Evolutionary conservation across 2,113 vertebrate species (phyloP).

Genomic region (Microcebus murinus): DNA sequence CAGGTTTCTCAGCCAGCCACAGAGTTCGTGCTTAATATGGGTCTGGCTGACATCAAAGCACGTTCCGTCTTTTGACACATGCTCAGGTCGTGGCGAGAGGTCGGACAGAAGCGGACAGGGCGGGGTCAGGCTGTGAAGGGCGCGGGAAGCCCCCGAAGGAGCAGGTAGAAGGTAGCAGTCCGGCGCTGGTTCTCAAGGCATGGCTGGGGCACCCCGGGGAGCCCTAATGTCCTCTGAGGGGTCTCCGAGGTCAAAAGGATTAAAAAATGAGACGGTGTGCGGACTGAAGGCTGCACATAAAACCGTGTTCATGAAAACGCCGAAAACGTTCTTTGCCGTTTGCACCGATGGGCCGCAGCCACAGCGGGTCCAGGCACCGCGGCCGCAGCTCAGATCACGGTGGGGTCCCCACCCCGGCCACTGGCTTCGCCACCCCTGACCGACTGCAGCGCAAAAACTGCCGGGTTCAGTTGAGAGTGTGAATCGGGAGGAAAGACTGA

Average conservation of each 20-base stretch:
- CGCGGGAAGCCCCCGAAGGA: fast-evolving
- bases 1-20: neutral
- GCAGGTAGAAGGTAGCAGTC: fast-evolving
- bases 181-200: neutral
- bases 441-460: fast-evolving
- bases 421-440: neutral
- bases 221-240: no score
- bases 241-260: neutral
- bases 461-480: neutral
- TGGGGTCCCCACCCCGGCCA: neutral
- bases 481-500: fast-evolving
- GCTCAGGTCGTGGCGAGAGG: neutral
- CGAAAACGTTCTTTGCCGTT: fast-evolving
- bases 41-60: neutral
- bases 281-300: neutral
- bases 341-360: no score
- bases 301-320: fast-evolving
- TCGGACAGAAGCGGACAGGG: neutral
- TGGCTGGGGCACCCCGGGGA: neutral
- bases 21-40: fast-evolving
- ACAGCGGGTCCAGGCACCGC: no score
- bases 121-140: neutral
- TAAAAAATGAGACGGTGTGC: fast-evolving
- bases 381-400: neutral
- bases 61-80: neutral